Evolutionary conservation across 2,888 invertebrate species (phyloP).

Genomic region (Linnaemya tessellans): DNA sequence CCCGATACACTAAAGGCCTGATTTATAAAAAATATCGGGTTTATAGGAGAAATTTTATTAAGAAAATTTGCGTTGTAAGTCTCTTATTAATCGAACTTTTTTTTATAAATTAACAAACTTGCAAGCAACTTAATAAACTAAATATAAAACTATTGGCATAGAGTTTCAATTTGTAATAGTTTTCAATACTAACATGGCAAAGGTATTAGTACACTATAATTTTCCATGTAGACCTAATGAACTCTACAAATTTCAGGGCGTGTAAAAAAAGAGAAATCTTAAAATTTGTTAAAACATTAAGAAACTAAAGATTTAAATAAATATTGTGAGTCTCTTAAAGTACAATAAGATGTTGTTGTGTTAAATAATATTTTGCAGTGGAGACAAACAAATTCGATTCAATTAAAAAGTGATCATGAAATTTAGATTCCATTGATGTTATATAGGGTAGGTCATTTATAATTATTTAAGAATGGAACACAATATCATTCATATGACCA

Average conservation of each 20-base stretch:
- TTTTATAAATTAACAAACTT: too few relatives aligned
- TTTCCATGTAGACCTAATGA: conserved; percentile 57
- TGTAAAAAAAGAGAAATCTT: conserved; percentile 31
- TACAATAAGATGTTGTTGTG: neutral
- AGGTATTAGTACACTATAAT: conserved; percentile 17
- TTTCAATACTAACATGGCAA: conserved; percentile 24
- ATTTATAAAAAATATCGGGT: too few relatives aligned
- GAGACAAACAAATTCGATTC: neutral
- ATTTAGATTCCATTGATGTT: too few relatives aligned
- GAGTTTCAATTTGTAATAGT: neutral
- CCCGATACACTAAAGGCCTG: too few relatives aligned
- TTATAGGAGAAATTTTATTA: too few relatives aligned
- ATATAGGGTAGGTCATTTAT: too few relatives aligned
- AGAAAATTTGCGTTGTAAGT: too few relatives aligned
- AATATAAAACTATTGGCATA: neutral
- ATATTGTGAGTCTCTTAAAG: neutral
- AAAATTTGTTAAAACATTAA: neutral
- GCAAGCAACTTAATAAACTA: neutral
- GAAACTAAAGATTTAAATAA: conserved; percentile 17
- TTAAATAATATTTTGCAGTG: neutral
- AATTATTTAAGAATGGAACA: too few relatives aligned
- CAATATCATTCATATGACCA: too few relatives aligned
- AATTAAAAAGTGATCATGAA: neutral
- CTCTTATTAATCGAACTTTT: too few relatives aligned
- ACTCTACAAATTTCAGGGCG: conserved; percentile 56